These are phyloP conservation scores for Watsonalla cultraria DNA, from an alignment of 2,888 invertebrate genomes.

Conservation along the genomic window DNA sequence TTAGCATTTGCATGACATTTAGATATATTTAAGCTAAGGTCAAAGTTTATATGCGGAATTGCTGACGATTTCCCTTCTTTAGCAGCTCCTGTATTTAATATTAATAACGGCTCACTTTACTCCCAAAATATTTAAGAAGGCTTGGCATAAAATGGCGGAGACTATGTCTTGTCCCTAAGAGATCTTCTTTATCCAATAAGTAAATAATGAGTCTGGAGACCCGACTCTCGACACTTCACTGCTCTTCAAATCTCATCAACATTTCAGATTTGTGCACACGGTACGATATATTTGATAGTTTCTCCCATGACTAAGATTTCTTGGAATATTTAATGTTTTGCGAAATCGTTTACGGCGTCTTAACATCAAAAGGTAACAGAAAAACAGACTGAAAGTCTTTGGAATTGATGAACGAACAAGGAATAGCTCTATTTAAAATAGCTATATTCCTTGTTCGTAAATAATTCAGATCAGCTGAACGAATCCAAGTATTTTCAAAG, in stretches of 20 bases:
- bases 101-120: neutral
- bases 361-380: too few species aligned
- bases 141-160: too few species aligned
- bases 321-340: too few species aligned
- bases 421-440: too few species aligned
- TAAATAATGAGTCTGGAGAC: neutral
- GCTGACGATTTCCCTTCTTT: neutral
- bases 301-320: too few species aligned
- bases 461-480: too few species aligned
- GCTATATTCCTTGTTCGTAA: too few species aligned
- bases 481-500: neutral
- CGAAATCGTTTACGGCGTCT: too few species aligned
- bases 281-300: too few species aligned
- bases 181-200: neutral
- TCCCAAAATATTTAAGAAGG: neutral
- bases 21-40: slow-evolving; percentile 27
- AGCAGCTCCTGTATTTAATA: neutral
- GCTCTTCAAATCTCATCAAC: neutral
- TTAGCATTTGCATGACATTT: slow-evolving; percentile 74
- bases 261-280: neutral
- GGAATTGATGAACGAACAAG: too few species aligned
- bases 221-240: neutral
- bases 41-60: slow-evolving; percentile 13
- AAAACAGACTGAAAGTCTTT: too few species aligned
- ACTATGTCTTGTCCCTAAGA: neutral